phyloP scores from a whole-genome alignment of 2,888 invertebrate species.

The Drosophila hamatofila region DNA sequence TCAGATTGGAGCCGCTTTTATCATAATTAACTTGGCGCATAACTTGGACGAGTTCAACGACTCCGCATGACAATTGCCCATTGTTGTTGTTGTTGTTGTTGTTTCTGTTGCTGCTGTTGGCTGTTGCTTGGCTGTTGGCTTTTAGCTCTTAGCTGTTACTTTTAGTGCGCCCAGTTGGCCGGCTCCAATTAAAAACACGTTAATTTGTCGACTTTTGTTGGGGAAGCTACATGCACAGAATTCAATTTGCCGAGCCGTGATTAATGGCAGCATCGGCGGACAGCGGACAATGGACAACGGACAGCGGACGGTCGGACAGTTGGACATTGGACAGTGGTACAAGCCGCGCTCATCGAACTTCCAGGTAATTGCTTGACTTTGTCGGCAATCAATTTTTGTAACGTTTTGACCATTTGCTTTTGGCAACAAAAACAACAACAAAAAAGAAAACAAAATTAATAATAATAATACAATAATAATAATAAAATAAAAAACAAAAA shows the following conservation, averaged over 20 bases:
- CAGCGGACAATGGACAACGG: constrained; percentile 9
- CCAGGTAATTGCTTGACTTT: constrained; percentile 36
- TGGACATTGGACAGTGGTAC: constrained; percentile 5
- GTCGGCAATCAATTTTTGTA: constrained; percentile 51
- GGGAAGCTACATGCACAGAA: constrained; percentile 53
- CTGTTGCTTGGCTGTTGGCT: constrained; percentile 34
- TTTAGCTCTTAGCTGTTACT: constrained; percentile 50
- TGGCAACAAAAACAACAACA: constrained; percentile 8
- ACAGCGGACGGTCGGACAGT: constrained; percentile 1
- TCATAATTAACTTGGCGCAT: constrained; percentile 55
- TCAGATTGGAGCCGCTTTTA: constrained; percentile 24
- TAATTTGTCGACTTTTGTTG: constrained; percentile 70
- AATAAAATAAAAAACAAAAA: neutral
- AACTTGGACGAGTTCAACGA: constrained; percentile 61
- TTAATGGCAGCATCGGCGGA: constrained; percentile 51
- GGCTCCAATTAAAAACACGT: constrained; percentile 72
- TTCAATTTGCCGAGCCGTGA: constrained; percentile 71
- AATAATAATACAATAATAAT: neutral
- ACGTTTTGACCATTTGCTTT: constrained; percentile 33
- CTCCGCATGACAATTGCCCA: constrained; percentile 60
- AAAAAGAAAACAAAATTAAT: neutral
- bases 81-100: constrained; percentile 43
- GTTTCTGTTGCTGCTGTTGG: constrained; percentile 27
- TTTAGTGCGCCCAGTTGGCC: constrained; percentile 51
- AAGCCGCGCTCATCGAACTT: constrained; percentile 13